These are phyloP conservation scores for Charadrius vociferus DNA, from an alignment of 2,113 vertebrate genomes.

Conservation along the genomic window DNA sequence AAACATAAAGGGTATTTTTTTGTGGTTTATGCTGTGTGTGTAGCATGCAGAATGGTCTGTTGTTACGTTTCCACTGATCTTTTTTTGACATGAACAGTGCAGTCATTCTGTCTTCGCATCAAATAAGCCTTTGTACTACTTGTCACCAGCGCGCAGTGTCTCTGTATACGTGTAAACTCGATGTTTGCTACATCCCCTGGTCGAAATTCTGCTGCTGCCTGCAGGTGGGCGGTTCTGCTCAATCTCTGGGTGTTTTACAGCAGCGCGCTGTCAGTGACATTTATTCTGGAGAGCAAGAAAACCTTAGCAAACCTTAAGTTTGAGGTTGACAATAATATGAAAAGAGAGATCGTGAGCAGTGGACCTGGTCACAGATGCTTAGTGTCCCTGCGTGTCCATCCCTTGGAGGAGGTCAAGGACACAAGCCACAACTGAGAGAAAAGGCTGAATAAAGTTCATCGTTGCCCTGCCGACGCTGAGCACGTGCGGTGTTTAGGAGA, in stretches of 20 bases:
- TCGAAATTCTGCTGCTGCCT: neutral
- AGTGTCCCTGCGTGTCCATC: neutral
- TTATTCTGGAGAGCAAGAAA: neutral
- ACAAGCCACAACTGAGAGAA: neutral
- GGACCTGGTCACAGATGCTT: neutral
- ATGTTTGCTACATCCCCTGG: neutral
- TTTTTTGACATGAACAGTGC: conserved; percentile 39
- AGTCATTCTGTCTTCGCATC: conserved; percentile 37
- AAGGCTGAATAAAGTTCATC: neutral
- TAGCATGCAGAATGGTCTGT: conserved; percentile 30
- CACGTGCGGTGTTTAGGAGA: neutral
- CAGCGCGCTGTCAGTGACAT: neutral
- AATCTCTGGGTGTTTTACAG: neutral
- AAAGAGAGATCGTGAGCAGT: neutral
- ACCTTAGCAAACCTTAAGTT: neutral
- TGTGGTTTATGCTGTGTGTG: neutral
- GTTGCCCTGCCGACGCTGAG: accelerated
- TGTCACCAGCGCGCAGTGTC: neutral
- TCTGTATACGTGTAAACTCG: neutral
- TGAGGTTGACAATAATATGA: neutral
- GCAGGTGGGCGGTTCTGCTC: neutral
- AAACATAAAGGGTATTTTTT: conserved; percentile 7
- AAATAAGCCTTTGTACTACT: conserved; percentile 53
- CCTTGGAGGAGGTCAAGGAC: neutral
- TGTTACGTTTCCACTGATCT: conserved; percentile 36